These are phyloP conservation scores for Mamestra configurata DNA, from an alignment of 1,140 invertebrate genomes.

Conservation along the genomic window DNA sequence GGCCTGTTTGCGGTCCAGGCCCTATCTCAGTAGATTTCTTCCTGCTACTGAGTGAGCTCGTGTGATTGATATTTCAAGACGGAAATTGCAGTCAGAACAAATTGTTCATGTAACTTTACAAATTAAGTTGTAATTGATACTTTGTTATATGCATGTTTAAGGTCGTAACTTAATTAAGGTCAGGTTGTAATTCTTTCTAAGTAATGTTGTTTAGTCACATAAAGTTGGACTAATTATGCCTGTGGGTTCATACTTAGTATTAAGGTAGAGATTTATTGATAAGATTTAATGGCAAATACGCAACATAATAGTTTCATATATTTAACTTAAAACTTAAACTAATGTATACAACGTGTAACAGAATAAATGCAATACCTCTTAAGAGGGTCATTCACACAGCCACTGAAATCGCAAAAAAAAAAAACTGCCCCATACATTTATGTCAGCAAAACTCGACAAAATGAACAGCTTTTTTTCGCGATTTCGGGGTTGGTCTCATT, in stretches of 20 bases:
- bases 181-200: neutral
- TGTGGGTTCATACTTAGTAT: neutral
- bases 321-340: too few relatives aligned
- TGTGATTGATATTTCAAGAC: constrained; percentile 38
- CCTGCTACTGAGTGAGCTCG: constrained; percentile 21
- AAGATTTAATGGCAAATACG: too few relatives aligned
- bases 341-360: too few relatives aligned
- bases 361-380: too few relatives aligned
- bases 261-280: too few relatives aligned
- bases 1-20: constrained; percentile 35
- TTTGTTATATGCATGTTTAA: constrained; percentile 15
- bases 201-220: neutral
- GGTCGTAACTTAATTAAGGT: constrained; percentile 25
- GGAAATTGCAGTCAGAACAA: constrained; percentile 36
- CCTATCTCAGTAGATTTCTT: constrained; percentile 38
- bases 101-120: constrained; percentile 22
- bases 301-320: too few relatives aligned
- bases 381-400: too few relatives aligned
- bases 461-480: too few relatives aligned
- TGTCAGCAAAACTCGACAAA: too few relatives aligned
- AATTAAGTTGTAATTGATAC: constrained; percentile 22
- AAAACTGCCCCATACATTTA: too few relatives aligned
- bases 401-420: too few relatives aligned
- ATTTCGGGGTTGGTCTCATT: too few relatives aligned
- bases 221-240: neutral